Percentiles rank a stretch among this genome's conserved stretches.
These are phyloP conservation scores for Nephila pilipes DNA, from an alignment of 1,140 invertebrate species.

Conservation along the genomic window DNA sequence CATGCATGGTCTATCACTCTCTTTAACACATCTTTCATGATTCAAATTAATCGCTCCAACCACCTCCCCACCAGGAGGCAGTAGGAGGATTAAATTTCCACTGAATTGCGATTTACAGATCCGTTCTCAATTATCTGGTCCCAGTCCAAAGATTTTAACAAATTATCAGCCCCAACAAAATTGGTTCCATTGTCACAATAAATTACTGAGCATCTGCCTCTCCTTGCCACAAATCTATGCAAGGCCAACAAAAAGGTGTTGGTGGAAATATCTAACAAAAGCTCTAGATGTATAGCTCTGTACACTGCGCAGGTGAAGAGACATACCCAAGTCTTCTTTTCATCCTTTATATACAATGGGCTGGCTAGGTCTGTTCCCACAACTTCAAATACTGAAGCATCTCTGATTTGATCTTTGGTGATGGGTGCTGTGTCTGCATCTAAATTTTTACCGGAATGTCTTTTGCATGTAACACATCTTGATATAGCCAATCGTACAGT, in stretches of 20 bases:
- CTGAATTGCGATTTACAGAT: conserved; percentile 46
- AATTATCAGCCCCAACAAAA: neutral
- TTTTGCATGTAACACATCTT: conserved; percentile 33
- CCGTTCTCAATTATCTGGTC: neutral
- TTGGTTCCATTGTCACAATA: conserved; percentile 75
- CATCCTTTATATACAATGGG: conserved; percentile 64
- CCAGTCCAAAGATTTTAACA: conserved; percentile 11
- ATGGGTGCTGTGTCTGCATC: conserved; percentile 19
- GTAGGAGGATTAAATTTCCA: conserved; percentile 79
- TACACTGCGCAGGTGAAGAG: conserved; percentile 82
- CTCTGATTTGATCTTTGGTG: conserved; percentile 77
- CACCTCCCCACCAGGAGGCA: conserved; percentile 78
- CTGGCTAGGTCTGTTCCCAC: neutral
- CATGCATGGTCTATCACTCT: no score
- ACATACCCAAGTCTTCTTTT: conserved; percentile 79
- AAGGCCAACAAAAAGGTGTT: conserved; percentile 39
- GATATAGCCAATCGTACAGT: neutral
- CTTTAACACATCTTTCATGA: no score
- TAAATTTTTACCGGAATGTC: conserved; percentile 26
- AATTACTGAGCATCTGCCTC: conserved; percentile 46
- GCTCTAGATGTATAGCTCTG: conserved; percentile 80
- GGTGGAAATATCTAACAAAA: neutral
- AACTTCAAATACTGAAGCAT: conserved; percentile 36
- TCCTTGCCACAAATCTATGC: neutral
- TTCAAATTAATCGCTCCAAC: no score